Evolutionary conservation across 2,797 vertebrate genomes (phyloP).

Genomic region (Hoplostethus atlanticus): DNA sequence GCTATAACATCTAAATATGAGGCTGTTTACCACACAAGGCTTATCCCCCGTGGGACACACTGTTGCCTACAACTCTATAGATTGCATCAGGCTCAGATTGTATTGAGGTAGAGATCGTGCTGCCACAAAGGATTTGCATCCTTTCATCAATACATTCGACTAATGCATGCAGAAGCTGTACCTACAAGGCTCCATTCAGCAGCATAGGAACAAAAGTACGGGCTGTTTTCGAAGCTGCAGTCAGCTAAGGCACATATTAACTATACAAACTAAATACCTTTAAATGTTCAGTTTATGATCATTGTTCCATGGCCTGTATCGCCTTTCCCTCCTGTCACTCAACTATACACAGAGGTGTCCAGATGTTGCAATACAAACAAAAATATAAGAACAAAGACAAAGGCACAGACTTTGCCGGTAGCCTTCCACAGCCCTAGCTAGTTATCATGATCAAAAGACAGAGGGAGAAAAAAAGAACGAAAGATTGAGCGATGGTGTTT

Average conservation of each 20-base stretch:
- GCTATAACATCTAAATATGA: neutral
- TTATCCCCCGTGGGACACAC: constrained; percentile 56
- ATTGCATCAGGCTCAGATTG: constrained; percentile 65
- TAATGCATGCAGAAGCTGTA: constrained; percentile 65
- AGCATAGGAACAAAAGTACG: constrained; percentile 36
- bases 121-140: constrained; percentile 70
- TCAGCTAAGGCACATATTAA: constrained; percentile 10
- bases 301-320: constrained; percentile 19
- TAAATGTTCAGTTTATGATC: constrained; percentile 20
- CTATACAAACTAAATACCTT: constrained; percentile 28
- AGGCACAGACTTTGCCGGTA: neutral
- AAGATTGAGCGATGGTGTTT: neutral
- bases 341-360: constrained; percentile 8
- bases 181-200: constrained; percentile 45
- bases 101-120: constrained; percentile 62
- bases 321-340: neutral
- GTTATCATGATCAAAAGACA: constrained; percentile 26
- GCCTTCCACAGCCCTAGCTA: neutral
- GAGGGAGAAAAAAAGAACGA: neutral
- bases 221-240: constrained; percentile 28
- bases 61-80: constrained; percentile 67
- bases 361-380: too few species aligned
- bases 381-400: neutral
- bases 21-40: constrained; percentile 63
- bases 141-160: constrained; percentile 67